Percentiles rank a stretch among this genome's conserved stretches.
These are phyloP conservation scores for Magallana angulata DNA, from an alignment of 1,140 invertebrate species.

Conservation along the genomic window DNA sequence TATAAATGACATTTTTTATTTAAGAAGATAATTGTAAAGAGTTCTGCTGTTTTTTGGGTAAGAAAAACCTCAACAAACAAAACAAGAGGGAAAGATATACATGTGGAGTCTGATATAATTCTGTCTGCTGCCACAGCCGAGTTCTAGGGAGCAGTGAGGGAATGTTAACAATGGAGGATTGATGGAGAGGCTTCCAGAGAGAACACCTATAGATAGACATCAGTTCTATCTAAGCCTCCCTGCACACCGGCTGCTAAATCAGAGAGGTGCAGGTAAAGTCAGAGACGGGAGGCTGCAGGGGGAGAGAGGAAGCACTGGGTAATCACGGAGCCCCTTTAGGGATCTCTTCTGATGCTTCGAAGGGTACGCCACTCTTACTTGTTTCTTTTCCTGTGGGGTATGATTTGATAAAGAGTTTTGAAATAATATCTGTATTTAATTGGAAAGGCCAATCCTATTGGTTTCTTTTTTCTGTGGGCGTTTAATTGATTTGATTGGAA, in stretches of 20 bases:
- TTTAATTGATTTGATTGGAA: too few relatives aligned
- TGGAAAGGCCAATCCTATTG: too few relatives aligned
- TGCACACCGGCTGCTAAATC: background rate
- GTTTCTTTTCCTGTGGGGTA: background rate
- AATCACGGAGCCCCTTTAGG: background rate
- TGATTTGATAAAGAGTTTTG: background rate
- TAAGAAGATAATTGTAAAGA: too few relatives aligned
- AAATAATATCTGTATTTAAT: too few relatives aligned
- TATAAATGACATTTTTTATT: too few relatives aligned
- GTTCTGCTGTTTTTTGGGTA: too few relatives aligned
- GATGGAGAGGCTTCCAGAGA: background rate
- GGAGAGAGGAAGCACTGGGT: background rate
- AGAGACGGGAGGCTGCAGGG: background rate
- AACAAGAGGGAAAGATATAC: too few relatives aligned
- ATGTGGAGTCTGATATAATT: background rate
- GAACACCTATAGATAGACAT: background rate
- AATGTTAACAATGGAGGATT: slow-evolving; percentile 28
- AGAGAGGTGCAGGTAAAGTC: background rate
- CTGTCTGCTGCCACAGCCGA: too few relatives aligned
- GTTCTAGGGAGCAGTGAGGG: background rate
- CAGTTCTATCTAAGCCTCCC: background rate
- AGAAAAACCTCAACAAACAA: too few relatives aligned
- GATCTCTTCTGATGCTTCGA: background rate
- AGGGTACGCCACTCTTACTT: slow-evolving; percentile 3
- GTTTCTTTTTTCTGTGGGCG: too few relatives aligned